These are phyloP conservation scores for Xyrauchen texanus DNA, from an alignment of 2,113 vertebrate genomes.

Conservation along the genomic window DNA sequence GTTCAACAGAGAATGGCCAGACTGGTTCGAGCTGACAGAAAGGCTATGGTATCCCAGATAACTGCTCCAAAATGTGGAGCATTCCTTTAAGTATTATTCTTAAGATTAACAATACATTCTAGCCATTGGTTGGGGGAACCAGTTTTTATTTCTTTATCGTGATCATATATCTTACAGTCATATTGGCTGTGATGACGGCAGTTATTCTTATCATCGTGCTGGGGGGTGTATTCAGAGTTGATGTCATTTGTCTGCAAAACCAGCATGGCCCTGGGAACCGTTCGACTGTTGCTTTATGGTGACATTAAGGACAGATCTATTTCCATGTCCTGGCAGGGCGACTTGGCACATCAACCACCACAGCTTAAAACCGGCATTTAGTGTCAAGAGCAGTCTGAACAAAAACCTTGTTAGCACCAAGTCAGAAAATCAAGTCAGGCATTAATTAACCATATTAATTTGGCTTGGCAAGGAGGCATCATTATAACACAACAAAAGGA, in stretches of 20 bases:
- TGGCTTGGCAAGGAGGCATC: constrained; percentile 17
- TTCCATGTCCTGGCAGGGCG: constrained; percentile 55
- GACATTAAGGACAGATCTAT: constrained; percentile 50
- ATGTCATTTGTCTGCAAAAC: constrained; percentile 48
- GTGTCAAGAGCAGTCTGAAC: constrained; percentile 24
- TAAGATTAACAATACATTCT: too few relatives aligned
- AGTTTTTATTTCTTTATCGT: background rate
- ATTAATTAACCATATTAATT: constrained; percentile 36
- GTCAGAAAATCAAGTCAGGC: constrained; percentile 29
- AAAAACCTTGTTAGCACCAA: constrained; percentile 44
- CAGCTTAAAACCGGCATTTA: constrained; percentile 36
- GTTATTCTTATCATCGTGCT: constrained; percentile 35
- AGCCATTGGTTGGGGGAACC: background rate
- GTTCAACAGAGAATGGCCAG: too few relatives aligned
- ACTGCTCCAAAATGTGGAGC: too few relatives aligned
- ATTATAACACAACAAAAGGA: constrained; percentile 13
- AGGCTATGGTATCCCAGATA: too few relatives aligned
- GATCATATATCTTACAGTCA: background rate
- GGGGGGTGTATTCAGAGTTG: constrained; percentile 33
- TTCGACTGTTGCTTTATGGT: constrained; percentile 47
- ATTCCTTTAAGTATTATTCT: too few relatives aligned
- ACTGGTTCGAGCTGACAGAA: too few relatives aligned
- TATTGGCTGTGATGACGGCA: background rate
- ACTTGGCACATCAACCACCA: constrained; percentile 46
- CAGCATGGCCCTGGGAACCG: constrained; percentile 48